Evolutionary conservation across 2,797 vertebrate genomes (phyloP).

Genomic region (Molossus alvarezi): DNA sequence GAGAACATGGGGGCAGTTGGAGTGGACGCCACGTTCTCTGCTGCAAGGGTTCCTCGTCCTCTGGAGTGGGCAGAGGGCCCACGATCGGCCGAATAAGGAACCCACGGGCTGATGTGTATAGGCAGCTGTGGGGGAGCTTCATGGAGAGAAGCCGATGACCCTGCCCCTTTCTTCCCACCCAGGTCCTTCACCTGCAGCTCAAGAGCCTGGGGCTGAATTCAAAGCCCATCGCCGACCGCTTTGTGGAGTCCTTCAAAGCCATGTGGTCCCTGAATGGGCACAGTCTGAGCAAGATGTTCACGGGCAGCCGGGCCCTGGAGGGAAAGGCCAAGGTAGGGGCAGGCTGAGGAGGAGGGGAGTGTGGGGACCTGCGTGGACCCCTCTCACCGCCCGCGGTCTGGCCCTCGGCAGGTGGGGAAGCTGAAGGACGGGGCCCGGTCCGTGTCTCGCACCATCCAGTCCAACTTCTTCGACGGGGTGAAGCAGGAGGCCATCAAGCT

Average conservation of each 20-base stretch:
- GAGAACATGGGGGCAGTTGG: rapidly evolving
- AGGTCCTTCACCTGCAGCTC: slow-evolving; percentile 91
- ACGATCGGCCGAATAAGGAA: rapidly evolving
- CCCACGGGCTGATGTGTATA: not conserved
- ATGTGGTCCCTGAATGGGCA: slow-evolving; percentile 92
- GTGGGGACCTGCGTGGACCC: rapidly evolving
- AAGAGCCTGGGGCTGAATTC: slow-evolving; percentile 90
- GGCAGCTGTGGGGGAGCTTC: not conserved
- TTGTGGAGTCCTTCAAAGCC: slow-evolving; percentile 90
- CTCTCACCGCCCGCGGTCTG: not conserved
- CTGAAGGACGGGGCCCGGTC: slow-evolving; percentile 92
- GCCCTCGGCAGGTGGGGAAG: slow-evolving; percentile 89
- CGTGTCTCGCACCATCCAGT: slow-evolving; percentile 92
- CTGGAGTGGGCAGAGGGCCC: not conserved
- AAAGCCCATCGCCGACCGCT: slow-evolving; percentile 90
- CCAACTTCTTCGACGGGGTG: slow-evolving; percentile 91
- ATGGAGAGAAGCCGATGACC: rapidly evolving
- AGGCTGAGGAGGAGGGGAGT: rapidly evolving
- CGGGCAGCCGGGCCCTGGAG: slow-evolving; percentile 91
- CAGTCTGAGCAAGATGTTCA: slow-evolving; percentile 91
- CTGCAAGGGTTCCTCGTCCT: rapidly evolving
- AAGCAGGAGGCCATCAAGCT: slow-evolving; percentile 92
- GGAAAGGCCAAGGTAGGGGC: slow-evolving; percentile 92
- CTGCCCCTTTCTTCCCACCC: not conserved
- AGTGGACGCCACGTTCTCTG: not conserved